A percentile compares a stretch with the other conserved stretches of the same genome.
These are phyloP conservation scores for Oreochromis aureus DNA, from an alignment of 2,113 vertebrate genomes.

Conservation along the genomic window DNA sequence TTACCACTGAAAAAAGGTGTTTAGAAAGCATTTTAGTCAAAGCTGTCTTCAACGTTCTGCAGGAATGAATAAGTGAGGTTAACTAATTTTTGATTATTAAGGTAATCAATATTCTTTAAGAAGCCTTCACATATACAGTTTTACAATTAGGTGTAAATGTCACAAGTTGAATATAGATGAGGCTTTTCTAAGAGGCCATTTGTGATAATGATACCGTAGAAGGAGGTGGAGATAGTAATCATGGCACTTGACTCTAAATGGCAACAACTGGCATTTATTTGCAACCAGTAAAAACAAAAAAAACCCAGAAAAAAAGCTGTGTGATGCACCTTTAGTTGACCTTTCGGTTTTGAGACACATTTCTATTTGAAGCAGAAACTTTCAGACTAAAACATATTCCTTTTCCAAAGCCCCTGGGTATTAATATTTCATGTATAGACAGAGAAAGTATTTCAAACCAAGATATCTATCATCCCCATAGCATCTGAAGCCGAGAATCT, in stretches of 20 bases:
- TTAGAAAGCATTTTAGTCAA: background rate
- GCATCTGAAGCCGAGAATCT: background rate
- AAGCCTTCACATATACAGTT: background rate
- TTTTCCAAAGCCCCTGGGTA: background rate
- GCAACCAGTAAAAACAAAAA: background rate
- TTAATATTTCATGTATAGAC: slow-evolving; percentile 13
- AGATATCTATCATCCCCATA: background rate
- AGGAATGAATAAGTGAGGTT: background rate
- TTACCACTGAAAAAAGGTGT: background rate
- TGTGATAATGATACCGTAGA: background rate
- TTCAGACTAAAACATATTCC: background rate
- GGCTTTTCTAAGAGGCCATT: background rate
- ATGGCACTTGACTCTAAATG: background rate
- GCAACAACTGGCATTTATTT: background rate
- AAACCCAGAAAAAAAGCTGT: background rate
- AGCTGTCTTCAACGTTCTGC: background rate
- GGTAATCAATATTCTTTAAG: background rate
- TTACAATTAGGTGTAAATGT: background rate
- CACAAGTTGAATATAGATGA: background rate
- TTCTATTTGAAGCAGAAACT: background rate
- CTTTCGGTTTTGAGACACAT: background rate
- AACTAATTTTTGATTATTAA: background rate
- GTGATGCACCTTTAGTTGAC: background rate
- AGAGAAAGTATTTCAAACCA: background rate
- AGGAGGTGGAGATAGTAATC: background rate